A percentile compares a stretch with the other conserved stretches of the same genome.
These are phyloP conservation scores for Archips crataeganus DNA, from an alignment of 2,888 invertebrate species.

Conservation along the genomic window DNA sequence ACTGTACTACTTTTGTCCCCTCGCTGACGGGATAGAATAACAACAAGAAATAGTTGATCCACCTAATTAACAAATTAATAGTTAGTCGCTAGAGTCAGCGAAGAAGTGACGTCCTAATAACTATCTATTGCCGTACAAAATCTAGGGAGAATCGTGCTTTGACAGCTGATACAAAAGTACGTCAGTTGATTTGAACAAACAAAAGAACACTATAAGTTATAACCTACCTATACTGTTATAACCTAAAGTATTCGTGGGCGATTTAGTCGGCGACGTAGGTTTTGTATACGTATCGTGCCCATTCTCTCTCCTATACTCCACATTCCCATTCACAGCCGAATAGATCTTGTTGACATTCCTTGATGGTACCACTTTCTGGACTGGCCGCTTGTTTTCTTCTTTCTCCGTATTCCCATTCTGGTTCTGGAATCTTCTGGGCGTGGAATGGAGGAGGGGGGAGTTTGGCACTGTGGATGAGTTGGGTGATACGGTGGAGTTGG, in stretches of 20 bases:
- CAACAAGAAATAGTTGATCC: too few species aligned
- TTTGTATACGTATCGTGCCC: slow-evolving; percentile 86
- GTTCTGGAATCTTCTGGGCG: slow-evolving; percentile 78
- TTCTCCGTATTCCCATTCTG: slow-evolving; percentile 74
- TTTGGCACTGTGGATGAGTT: slow-evolving; percentile 74
- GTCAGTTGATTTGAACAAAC: not conserved
- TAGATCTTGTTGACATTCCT: slow-evolving; percentile 86
- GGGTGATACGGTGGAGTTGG: slow-evolving; percentile 64
- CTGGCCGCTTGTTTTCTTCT: slow-evolving; percentile 88
- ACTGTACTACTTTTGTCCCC: too few species aligned
- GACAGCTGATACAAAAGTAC: too few species aligned
- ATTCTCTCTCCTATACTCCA: slow-evolving; percentile 69
- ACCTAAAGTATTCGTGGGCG: slow-evolving; percentile 86
- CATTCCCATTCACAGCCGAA: slow-evolving; percentile 79
- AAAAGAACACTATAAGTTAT: not conserved
- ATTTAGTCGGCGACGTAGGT: slow-evolving; percentile 88
- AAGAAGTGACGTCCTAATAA: too few species aligned
- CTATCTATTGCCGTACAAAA: too few species aligned
- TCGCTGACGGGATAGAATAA: too few species aligned
- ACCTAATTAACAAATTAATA: too few species aligned
- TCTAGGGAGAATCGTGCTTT: too few species aligned
- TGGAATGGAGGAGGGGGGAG: slow-evolving; percentile 80
- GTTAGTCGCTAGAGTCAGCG: too few species aligned
- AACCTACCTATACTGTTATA: slow-evolving; percentile 77
- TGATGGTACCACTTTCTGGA: slow-evolving; percentile 93